Percentiles rank a stretch among this genome's conserved stretches.
Evolutionary conservation across 2,888 invertebrate species (phyloP).

Genomic region (Orthonevra nobilis): DNA sequence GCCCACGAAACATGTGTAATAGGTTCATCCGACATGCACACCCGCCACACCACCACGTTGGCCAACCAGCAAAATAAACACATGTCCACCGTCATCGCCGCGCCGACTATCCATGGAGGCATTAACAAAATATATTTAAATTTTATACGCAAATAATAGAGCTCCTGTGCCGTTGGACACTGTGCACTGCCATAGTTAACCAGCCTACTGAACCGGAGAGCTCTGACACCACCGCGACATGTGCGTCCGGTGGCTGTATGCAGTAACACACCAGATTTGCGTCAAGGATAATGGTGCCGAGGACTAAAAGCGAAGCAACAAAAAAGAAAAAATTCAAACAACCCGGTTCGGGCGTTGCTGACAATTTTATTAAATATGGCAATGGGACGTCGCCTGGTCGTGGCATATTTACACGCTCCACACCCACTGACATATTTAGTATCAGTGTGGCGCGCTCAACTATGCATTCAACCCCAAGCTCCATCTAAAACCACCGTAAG

Average conservation of each 20-base stretch:
- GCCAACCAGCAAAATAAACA: constrained; percentile 43
- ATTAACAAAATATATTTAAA: constrained; percentile 67
- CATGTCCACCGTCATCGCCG: constrained; percentile 11
- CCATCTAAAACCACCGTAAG: constrained; percentile 44
- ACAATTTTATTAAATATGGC: constrained; percentile 70
- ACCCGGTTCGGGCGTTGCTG: constrained; percentile 25
- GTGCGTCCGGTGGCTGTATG: constrained; percentile 37
- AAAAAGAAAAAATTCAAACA: no score
- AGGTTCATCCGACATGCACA: constrained; percentile 52
- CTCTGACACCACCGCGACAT: constrained; percentile 21
- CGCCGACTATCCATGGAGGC: constrained; percentile 5
- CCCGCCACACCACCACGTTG: constrained; percentile 15
- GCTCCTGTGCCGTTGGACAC: no score
- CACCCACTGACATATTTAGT: constrained; percentile 67
- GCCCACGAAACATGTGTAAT: constrained; percentile 68
- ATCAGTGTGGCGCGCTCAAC: constrained; percentile 15
- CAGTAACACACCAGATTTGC: constrained; percentile 43
- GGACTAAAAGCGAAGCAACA: constrained; percentile 29
- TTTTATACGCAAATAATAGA: constrained; percentile 55
- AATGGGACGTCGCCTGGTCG: constrained; percentile 66
- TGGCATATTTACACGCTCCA: constrained; percentile 65
- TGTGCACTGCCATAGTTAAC: constrained; percentile 14
- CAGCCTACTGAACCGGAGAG: constrained; percentile 40
- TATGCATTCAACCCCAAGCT: no score
- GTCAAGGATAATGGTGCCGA: constrained; percentile 59